Conservation (phyloP, 2,113 vertebrate species). For the Oenanthe melanoleuca region DNA sequence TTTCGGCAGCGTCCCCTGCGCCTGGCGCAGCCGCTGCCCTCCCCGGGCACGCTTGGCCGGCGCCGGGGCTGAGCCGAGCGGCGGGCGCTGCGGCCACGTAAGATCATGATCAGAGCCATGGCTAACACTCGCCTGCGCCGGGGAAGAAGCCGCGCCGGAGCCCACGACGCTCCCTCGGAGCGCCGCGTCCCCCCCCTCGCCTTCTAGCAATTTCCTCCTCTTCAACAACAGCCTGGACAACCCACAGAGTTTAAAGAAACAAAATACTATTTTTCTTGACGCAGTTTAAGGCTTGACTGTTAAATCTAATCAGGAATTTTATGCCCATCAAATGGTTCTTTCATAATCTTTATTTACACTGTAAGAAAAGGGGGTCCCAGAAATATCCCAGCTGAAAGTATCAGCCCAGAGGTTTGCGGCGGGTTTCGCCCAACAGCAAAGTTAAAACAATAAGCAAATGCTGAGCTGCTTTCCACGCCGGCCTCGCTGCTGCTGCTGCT, state of each 20-base stretch:
- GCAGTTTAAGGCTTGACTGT: slow-evolving; percentile 20
- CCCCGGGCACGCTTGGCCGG: background rate
- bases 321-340: slow-evolving; percentile 74
- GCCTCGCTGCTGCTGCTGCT: background rate
- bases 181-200: background rate
- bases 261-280: slow-evolving; percentile 56
- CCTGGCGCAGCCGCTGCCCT: background rate
- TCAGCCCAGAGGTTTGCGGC: background rate
- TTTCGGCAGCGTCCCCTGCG: background rate
- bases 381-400: slow-evolving; percentile 15
- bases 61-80: background rate
- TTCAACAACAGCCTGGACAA: slow-evolving; percentile 42
- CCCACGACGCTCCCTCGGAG: slow-evolving; percentile 10
- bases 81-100: background rate
- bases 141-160: slow-evolving; percentile 41
- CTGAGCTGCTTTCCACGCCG: background rate
- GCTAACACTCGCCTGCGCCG: slow-evolving; percentile 57
- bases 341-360: slow-evolving; percentile 75
- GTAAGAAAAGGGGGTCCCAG: slow-evolving; percentile 63
- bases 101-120: slow-evolving; percentile 68
- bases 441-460: slow-evolving; percentile 28
- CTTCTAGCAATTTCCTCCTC: slow-evolving; percentile 56
- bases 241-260: slow-evolving; percentile 53
- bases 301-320: slow-evolving; percentile 77
- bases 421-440: background rate